Percentiles rank a stretch among this genome's conserved stretches.
Conservation (phyloP, 2,113 vertebrate genomes). For the Nannobrachium achirus region DNA sequence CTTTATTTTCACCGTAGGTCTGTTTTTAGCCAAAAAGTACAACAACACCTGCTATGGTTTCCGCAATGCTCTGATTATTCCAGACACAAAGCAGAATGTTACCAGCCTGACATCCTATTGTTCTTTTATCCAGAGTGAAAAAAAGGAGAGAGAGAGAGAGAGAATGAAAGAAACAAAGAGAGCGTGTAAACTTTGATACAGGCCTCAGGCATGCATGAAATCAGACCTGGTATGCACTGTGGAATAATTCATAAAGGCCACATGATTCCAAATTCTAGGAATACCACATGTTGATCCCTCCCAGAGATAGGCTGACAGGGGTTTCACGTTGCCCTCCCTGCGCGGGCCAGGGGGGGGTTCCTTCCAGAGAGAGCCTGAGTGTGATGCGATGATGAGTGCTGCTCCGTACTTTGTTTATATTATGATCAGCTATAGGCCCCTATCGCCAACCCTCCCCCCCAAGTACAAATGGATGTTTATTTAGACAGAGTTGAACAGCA, state of each 20-base stretch:
- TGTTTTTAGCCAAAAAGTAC: no score
- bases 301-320: constrained; percentile 41
- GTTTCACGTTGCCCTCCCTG: constrained; percentile 48
- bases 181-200: constrained; percentile 31
- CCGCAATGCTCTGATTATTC: no score
- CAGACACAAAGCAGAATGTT: background rate
- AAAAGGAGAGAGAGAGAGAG: background rate
- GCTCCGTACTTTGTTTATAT: constrained; percentile 47
- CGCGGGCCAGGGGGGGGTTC: constrained; percentile 1
- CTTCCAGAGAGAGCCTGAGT: background rate
- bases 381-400: constrained; percentile 33
- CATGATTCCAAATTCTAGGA: constrained; percentile 67
- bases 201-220: constrained; percentile 69
- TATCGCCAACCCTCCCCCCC: background rate
- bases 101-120: background rate
- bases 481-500: constrained; percentile 46
- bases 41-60: no score
- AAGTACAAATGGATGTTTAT: constrained; percentile 51
- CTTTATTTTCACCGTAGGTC: no score
- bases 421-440: constrained; percentile 46
- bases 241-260: constrained; percentile 62
- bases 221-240: constrained; percentile 56
- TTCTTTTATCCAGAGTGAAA: background rate
- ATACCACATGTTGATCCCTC: constrained; percentile 68
- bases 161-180: constrained; percentile 1